Percentiles rank a stretch among this genome's conserved stretches.
These are phyloP conservation scores for Mesorhabditis belari DNA, from an alignment of 2,888 invertebrate genomes.

Conservation along the genomic window DNA sequence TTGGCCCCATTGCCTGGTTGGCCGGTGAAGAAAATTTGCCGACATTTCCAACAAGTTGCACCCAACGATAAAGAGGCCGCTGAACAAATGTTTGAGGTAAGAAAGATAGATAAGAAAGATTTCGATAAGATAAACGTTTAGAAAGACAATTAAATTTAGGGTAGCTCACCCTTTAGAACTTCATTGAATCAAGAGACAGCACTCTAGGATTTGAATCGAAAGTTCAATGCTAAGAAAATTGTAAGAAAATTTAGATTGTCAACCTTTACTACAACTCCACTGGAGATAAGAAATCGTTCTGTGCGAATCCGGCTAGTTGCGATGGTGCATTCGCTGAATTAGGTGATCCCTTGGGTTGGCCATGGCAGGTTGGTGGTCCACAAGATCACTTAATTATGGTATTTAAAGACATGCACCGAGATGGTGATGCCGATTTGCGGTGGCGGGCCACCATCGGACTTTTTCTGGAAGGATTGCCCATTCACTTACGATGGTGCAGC, in stretches of 20 bases:
- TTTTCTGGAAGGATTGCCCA: conserved; percentile 45
- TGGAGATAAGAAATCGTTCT: conserved; percentile 20
- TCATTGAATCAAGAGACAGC: background rate
- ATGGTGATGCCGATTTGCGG: conserved; percentile 92
- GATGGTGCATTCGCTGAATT: conserved; percentile 28
- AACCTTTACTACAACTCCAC: conserved; percentile 35
- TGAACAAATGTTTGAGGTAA: conserved; percentile 21
- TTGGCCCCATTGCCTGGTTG: conserved; percentile 70
- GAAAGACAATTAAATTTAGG: background rate
- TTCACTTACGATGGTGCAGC: conserved; percentile 23
- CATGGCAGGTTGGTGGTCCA: conserved; percentile 33
- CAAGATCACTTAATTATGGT: background rate
- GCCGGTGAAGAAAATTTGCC: conserved; percentile 60
- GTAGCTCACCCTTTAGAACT: background rate
- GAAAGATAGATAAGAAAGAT: too few species aligned
- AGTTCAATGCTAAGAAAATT: conserved; percentile 15
- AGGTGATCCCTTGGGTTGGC: conserved; percentile 48
- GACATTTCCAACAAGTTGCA: conserved; percentile 55
- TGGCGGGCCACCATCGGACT: conserved; percentile 59
- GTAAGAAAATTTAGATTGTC: conserved; percentile 8
- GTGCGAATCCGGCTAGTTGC: conserved; percentile 35
- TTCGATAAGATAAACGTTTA: too few species aligned
- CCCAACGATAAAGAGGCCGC: conserved; percentile 23
- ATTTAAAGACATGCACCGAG: conserved; percentile 76
- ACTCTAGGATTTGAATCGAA: background rate